Base-by-base conservation (phyloP, 1,140 invertebrate genomes). In the Drosophila auraria region DNA sequence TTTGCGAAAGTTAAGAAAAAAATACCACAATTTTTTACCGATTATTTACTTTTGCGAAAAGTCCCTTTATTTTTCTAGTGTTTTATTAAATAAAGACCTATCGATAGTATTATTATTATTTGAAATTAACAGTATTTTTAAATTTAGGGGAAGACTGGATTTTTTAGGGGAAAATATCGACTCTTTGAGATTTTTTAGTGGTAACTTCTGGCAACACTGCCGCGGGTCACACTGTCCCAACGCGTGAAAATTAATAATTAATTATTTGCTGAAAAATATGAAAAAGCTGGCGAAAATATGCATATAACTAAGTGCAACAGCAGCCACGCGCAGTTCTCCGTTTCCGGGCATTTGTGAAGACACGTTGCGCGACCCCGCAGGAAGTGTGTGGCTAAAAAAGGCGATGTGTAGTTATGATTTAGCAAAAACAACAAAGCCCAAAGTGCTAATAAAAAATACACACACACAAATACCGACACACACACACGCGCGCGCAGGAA, bases 331-430 rank as follows among this genome's bases (percentile, higher is more conserved):
- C 70, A 72, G 33, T 71, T 77, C 44, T 47, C 54, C 45, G 58
- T 70, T 61, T 17, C 25, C 49, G 27, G 42, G 56, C 71, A 62
- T 30, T 17, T 84, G 54, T 60, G 54, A 87, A 87, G 71, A 71
- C 68, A 68, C 82, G 64, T 82, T 66, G 74, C 74, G 53, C 75
- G 61, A 60, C 62, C 33, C 62, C 76, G 76, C 63, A 72, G 80
- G 66, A 57, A 76, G 65, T 76, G 83, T 79, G 77, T 81, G 79
- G 78, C 86, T 78, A 81, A 78, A 89, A 87, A 84, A 78, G 60
- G 83, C 83, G 54, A 89, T 71, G 62, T 83, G 60, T 84, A 74
- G 81, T 78, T 84, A 87, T 87, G 84, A 84, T 86, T 89, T 91
- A 71, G 86, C 86, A 82, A 91, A 89, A 89, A 80, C 87, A 80